Evolutionary conservation across 2,797 vertebrate species (phyloP), one percentile per base, ranked within the genome.

Genomic region (Acipenser transmontanus): DNA sequence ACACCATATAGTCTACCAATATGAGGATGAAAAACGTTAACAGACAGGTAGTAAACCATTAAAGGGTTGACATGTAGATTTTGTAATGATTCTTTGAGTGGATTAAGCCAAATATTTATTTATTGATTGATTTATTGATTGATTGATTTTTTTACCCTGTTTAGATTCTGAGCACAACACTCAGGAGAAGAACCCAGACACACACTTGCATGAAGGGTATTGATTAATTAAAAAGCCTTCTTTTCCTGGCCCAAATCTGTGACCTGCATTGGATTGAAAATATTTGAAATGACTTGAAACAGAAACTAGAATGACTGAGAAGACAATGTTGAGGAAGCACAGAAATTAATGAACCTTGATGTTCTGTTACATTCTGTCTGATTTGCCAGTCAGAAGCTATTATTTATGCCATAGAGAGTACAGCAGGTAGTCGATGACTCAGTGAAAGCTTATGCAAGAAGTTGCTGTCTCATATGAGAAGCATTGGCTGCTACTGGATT

Each of bases 271-370:
- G 6, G 54, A 57, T 7, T 11, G 12, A n/a, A 57, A 57, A 57
- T 8, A 0, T 52, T 52, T 57, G 8, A 13, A 57, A n/a, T 11
- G 1, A n/a, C 12, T n/a, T 57, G 12, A 13, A 57, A 57, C n/a
- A n/a, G n/a, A n/a, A n/a, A n/a, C n/a, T n/a, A 57, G 4, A 57
- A 34, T 57, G 54, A n/a, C n/a, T 57, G 6, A 13, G 12, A 57
- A n/a, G 14, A 57, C 12, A 11, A 57, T 14, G 54, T 2, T 13
- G 14, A 57, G 54, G 54, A 57, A 11, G 2, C 14, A 7, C 12
- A 57, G 54, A 57, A 57, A 57, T 57, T 57, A 57, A 57, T 57
- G 12, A 57, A 57, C 54, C 54, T 57, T 52, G 54, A n/a, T 13
- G n/a, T 57, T 11, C 11, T 57, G 54, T 57, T 57, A 57, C 54